Evolutionary conservation across 2,113 vertebrate species (phyloP), one percentile per base, ranked within the genome.

Genomic region (Ciconia boyciana): DNA sequence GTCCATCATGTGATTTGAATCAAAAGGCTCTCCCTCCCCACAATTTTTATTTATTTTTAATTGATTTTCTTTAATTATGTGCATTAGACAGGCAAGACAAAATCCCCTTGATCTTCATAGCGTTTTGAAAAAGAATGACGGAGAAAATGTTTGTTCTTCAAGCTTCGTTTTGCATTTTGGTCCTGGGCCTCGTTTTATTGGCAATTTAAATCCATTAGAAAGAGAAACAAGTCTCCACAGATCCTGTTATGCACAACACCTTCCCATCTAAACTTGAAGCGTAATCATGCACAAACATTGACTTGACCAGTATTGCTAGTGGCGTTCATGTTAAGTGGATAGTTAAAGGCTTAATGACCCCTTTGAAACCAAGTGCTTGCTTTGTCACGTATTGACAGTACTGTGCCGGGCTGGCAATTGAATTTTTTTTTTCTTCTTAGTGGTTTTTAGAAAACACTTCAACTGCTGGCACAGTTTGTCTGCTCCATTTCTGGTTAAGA

Each of bases 261-360:
- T 48, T 93, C 39, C 34, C 82, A 46, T 90, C 83, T 94, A 71
- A 93, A 96, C 94, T 75, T 75, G 89, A 88, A 93, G 79, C 4
- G 39, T 81, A 96, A 81, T 91, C 94, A 81, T 94, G 94, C 89
- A 78, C 58, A 90, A 95, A 91, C 93, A 95, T 96, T 93, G 93
- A 94, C 88, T 95, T 90, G 95, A 95, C 93, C 84, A 88, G 34
- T 80, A 83, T 91, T 94, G 96, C 89, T 90, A 44, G 82, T 95
- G 83, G 82, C 62, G 0, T 66, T 94, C 13, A 1, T 71, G 69
- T 91, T 94, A 97, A 97, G 94, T 96, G 95, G 75, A 54, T 74
- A 88, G 89, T 95, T 96, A 90, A 90, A 94, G 71, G 89, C 64
- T 96, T 95, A 97, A 96, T 95, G 93, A 93, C 78, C 87, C 78